phyloP scores from a whole-genome alignment of 2,797 vertebrate species.

The Prionace glauca region DNA sequence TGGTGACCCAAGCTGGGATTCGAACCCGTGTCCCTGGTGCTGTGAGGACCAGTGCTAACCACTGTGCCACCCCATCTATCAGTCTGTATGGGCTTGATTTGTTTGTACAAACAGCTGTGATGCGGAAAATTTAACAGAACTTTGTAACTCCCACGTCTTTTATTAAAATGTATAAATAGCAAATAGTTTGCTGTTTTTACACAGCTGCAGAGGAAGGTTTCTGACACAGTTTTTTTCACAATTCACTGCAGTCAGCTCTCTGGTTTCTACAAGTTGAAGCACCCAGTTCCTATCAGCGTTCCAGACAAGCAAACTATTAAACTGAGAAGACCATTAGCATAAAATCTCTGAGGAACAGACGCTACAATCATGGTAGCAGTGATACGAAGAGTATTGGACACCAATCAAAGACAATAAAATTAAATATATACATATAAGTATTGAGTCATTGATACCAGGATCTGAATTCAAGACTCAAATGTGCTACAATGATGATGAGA shows the following conservation, averaged over 20 bases:
- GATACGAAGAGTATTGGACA: background rate
- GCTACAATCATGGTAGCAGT: background rate
- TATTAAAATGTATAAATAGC: background rate
- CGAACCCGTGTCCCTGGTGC: no score
- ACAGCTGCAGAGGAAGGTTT: no score
- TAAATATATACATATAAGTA: background rate
- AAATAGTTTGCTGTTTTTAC: background rate
- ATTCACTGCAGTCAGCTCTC: background rate
- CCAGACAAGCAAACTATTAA: background rate
- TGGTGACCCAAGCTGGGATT: no score
- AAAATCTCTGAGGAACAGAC: background rate
- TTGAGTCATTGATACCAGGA: background rate
- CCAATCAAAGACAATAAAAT: background rate
- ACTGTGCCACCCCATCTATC: background rate
- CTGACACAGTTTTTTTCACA: background rate
- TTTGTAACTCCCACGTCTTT: background rate
- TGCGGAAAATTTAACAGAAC: background rate
- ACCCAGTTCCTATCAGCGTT: background rate
- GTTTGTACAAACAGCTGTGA: background rate
- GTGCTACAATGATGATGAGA: background rate
- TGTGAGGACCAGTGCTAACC: no score
- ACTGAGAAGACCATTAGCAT: background rate
- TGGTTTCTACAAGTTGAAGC: background rate
- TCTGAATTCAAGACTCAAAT: background rate
- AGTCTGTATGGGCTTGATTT: background rate